Base-by-base conservation (phyloP, 2,797 vertebrate genomes). In the Chelonia mydas region DNA sequence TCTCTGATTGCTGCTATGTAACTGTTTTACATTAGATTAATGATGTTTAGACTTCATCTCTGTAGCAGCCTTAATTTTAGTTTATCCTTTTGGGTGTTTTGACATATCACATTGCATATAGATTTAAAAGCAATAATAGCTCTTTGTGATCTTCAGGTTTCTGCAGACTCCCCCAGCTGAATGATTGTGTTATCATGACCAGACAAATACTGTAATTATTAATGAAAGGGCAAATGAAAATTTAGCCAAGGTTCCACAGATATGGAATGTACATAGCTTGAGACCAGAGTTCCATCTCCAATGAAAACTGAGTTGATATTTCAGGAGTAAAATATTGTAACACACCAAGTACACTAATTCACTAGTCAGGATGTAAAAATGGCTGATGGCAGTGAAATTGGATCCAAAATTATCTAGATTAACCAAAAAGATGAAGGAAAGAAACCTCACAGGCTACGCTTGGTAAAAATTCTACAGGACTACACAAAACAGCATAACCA, bases 41-140 rank as follows among this genome's bases (percentile, higher is more conserved):
- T 84, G 78, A 28, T 94, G 49, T 89, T 94, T 74, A 9, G 81
- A 78, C 92, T 90, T 89, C 74, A 33, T 93, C 92, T 93, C 74
- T 0, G 0, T 80, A 78, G 89, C n/a, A 61, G 74, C 15, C n/a
- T 84, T 86, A 89, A 78, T 87, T 55, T 95, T 92, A 28, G 47
- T 80, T 50, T 65, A 59, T 90, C 81, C 89, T 90, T 93, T 81
- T 77, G 54, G 53, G 5, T 0, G 0, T 93, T 90, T 91, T 91
- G 90, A 74, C 85, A 87, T 82, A 6, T 7, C 59, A 86, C 27
- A 6, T 61, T 89, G 87, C 3, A 1, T 6, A 0, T 0, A 0
- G 45, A 41, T 87, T 86, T 80, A 65, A 77, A 59, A 90, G 41
- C 1, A 0, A 1, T 92, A 53, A 65, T 84, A 86, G 72, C 90